These are phyloP conservation scores for Columba janthina DNA, from an alignment of 2,113 vertebrate genomes.

Conservation along the genomic window DNA sequence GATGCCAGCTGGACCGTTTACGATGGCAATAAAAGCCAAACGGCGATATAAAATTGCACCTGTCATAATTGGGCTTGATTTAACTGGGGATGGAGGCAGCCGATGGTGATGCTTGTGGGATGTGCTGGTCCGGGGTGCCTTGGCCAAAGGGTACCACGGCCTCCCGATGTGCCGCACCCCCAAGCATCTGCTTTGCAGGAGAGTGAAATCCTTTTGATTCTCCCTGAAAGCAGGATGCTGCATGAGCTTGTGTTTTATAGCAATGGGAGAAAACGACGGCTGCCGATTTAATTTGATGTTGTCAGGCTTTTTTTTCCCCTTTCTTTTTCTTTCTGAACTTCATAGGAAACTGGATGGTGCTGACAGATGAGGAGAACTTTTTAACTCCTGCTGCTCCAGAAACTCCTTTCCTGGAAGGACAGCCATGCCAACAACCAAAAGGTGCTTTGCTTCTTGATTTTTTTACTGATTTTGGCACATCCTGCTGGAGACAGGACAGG, in stretches of 20 bases:
- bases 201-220: neutral
- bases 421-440: neutral
- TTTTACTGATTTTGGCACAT: neutral
- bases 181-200: neutral
- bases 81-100: neutral
- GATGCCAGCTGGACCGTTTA: constrained; percentile 53
- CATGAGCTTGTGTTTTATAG: neutral
- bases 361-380: neutral
- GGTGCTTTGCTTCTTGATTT: neutral
- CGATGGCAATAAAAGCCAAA: constrained; percentile 44
- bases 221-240: neutral
- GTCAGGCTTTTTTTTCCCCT: neutral
- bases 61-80: constrained; percentile 54
- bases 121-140: neutral
- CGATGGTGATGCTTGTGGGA: fast-evolving
- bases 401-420: neutral
- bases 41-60: constrained; percentile 2
- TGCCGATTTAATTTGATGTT: neutral
- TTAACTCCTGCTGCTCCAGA: neutral
- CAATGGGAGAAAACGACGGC: neutral
- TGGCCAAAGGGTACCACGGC: neutral
- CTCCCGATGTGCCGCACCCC: fast-evolving
- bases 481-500: neutral
- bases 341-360: neutral
- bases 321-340: neutral